Evolutionary conservation across 1,140 invertebrate genomes (phyloP), one percentile per base, ranked within the genome.

Genomic region (Eriocheir sinensis): DNA sequence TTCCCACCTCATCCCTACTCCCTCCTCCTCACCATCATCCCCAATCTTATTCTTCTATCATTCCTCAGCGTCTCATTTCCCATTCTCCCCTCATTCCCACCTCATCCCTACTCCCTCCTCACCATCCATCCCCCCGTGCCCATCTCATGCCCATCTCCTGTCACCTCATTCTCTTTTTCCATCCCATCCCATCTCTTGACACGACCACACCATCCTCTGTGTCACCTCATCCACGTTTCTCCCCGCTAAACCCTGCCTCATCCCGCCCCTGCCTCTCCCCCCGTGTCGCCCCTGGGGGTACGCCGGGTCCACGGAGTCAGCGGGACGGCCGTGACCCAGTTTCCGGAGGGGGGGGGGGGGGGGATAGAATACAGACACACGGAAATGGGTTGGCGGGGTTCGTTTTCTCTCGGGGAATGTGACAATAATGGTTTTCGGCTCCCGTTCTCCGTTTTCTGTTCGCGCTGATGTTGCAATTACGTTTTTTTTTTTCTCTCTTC

Each of bases 401-500:
- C 53, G 8, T 60, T 60, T 60, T 8, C 53, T 60, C 53, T 60
- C 53, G 53, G 53, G 21, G 53, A 60, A 60, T 21, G 53, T 60
- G 53, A 60, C 27, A n/a, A n/a, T n/a, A n/a, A n/a, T n/a, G n/a
- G n/a, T n/a, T n/a, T n/a, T n/a, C n/a, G n/a, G n/a, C n/a, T n/a
- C n/a, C n/a, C n/a, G n/a, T n/a, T 27, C 9, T 3, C 27, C 53
- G 53, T 60, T 60, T 60, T 60, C 53, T 60, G 2, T 60, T 60
- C n/a, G n/a, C n/a, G n/a, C n/a, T 60, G 53, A 21, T 21, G 21
- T 90, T 53, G n/a, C n/a, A n/a, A n/a, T n/a, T 90, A 32, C 44
- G 27, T 41, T 40, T 53, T 30, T 53, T 40, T 89, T 40, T 53
- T 40, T 89, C 88, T 89, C 88, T 89, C 88, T 89, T 15, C n/a